Evolutionary conservation across 2,888 invertebrate species (phyloP), one percentile per base, ranked within the genome.

Genomic region (Polydrusus tereticollis): DNA sequence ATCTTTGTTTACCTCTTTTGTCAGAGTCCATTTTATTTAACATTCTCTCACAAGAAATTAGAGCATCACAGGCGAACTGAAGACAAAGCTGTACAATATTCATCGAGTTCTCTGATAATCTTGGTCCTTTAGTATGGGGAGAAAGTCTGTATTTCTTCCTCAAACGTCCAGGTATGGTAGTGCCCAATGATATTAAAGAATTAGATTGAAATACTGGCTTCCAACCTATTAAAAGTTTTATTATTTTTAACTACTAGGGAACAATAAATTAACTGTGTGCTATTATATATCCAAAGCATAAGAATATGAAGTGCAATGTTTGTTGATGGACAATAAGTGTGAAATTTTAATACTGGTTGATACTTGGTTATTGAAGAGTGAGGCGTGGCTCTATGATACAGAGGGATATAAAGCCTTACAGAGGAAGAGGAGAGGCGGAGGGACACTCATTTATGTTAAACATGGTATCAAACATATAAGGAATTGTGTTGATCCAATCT

Each of bases 21-120:
- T 91, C 90, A 0, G 88, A 86, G 83, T 95, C 95, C 69, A 95
- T 87, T 36, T 85, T 85, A 83, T 93, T 91, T 8, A 93, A 82
- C 72, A 90, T 86, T 16, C 85, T 86, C 77, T 92, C 91, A 72
- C 88, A 89, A 33, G 87, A 86, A 29, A 90, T 87, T 60, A 94
- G 80, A 12, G 88, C 89, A 21, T 89, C 85, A 73, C 87, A 47
- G 4, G 47, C 47, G 16, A 85, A 87, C 65, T 82, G 83, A 38
- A 86, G 63, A 26, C 83, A 79, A 36, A 81, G 79, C 38, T 82
- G 74, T 38, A 87, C 74, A 8, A 82, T 77, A 75, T 85, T 81
- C 4, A 80, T 72, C 21, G 80, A 66, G 64, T 73, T 71, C 47
- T 80, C 77, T 4, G 73, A 75, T 20, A 87, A 74, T 72, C 76